A percentile compares a stretch with the other conserved stretches of the same genome.
These are phyloP conservation scores for Megalops cyprinoides DNA, from an alignment of 2,797 vertebrate genomes.

Conservation along the genomic window DNA sequence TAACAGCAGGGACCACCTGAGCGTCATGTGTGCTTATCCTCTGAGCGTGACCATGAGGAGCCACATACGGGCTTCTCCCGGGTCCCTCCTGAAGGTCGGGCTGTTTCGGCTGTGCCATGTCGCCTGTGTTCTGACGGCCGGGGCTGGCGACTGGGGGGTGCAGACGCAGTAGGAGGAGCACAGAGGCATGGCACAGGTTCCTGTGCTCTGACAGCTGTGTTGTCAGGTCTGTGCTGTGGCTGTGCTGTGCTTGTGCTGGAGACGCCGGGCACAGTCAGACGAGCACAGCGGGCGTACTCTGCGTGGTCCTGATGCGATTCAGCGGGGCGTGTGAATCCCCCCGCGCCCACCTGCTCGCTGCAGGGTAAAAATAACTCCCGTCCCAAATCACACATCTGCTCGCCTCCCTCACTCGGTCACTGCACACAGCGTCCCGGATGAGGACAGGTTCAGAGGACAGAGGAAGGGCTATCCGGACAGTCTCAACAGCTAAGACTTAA, in stretches of 20 bases:
- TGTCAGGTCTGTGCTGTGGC: too few species aligned
- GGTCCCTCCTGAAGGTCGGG: too few species aligned
- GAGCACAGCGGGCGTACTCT: constrained; percentile 41
- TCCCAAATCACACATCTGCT: constrained; percentile 63
- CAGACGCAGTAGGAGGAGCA: too few species aligned
- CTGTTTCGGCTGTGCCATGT: too few species aligned
- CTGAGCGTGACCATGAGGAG: too few species aligned
- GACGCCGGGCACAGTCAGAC: constrained; percentile 7
- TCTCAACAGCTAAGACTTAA: constrained; percentile 20
- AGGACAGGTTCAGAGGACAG: constrained; percentile 46
- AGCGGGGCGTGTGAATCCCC: constrained; percentile 63
- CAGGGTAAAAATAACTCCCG: constrained; percentile 61
- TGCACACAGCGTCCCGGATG: constrained; percentile 60
- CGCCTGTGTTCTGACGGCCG: too few species aligned
- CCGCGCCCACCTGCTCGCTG: constrained; percentile 69
- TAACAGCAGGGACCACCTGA: too few species aligned
- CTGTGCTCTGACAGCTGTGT: too few species aligned
- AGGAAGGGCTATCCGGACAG: constrained; percentile 10
- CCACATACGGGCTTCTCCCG: too few species aligned
- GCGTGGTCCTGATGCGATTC: constrained; percentile 68
- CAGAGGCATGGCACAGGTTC: too few species aligned
- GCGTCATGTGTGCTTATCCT: too few species aligned
- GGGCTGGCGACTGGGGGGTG: too few species aligned
- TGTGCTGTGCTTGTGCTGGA: neutral
- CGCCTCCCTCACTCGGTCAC: constrained; percentile 63